Evolutionary conservation across 2,888 invertebrate genomes (phyloP), one percentile per base, ranked within the genome.

Genomic region (Automeris io): DNA sequence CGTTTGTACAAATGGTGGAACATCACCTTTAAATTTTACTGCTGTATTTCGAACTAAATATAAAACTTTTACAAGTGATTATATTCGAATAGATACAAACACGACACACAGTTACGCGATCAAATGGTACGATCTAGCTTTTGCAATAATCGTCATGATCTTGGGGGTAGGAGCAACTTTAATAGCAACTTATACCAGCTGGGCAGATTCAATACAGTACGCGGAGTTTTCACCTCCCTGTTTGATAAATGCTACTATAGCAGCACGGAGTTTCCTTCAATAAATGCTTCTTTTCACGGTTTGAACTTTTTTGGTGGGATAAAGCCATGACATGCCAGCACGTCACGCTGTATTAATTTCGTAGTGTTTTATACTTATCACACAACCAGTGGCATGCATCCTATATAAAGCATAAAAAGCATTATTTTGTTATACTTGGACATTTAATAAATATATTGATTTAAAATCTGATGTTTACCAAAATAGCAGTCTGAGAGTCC

Each of bases 141-240:
- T 91, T 26, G 89, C 91, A 1, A 70, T 88, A 42, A 62, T 85
- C 0, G 89, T 94, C 0, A 88, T 92, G 54, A 35, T 88, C 1
- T 71, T 91, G 51, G 93, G 94, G 0, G 53, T 91, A 4, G 35
- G 77, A 1, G 90, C 93, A 2, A 94, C 93, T 0, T 53, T 90
- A 1, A 81, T 90, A 0, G 90, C 94, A 0, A 93, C 93, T 0
- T 94, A 91, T 56, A 89, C 92, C 2, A 93, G 93, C 73, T 76
- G 94, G 59, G 76, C 87, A 8, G 90, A 91, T 59, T 90, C 92
- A 0, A 80, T 91, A 8, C 76, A 80, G 31, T 91, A 90, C 32
- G 90, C 91, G 0, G 87, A 87, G 24, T 93, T 92, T 51, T 89
- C 91, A 26, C 91, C 92, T 18, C 93, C 94, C 1, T 95, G 94